Evolutionary conservation across 2,888 invertebrate genomes (phyloP).

Genomic region (Sericinus montela): DNA sequence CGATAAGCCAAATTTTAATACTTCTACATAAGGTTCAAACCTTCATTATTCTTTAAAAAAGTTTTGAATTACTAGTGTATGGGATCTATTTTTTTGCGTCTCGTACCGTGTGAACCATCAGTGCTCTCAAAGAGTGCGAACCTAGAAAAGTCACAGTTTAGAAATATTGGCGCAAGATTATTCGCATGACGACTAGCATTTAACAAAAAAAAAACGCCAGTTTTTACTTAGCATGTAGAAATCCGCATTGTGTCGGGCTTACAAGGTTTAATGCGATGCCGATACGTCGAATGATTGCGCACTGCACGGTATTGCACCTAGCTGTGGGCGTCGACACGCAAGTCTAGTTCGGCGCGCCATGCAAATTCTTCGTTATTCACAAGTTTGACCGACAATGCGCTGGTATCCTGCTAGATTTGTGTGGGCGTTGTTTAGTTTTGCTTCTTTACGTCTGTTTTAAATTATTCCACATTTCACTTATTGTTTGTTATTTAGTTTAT

Average conservation of each 20-base stretch:
- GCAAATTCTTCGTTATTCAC: constrained; percentile 64
- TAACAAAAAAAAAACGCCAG: constrained; percentile 51
- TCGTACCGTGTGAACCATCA: constrained; percentile 3
- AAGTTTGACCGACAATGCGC: constrained; percentile 57
- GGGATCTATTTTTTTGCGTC: no score
- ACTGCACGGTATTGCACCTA: constrained; percentile 44
- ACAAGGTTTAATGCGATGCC: constrained; percentile 66
- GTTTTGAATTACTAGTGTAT: no score
- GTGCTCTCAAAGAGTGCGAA: background rate
- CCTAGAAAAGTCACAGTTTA: constrained; percentile 11
- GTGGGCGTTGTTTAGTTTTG: constrained; percentile 57
- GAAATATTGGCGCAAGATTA: constrained; percentile 43
- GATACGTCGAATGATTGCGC: constrained; percentile 66
- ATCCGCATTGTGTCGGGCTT: constrained; percentile 55
- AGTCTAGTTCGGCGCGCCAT: constrained; percentile 54
- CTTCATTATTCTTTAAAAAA: no score
- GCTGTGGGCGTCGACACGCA: constrained; percentile 71
- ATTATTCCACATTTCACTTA: background rate
- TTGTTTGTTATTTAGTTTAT: no score
- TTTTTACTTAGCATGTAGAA: constrained; percentile 58
- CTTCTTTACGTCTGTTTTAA: background rate
- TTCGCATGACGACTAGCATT: constrained; percentile 55
- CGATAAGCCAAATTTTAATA: no score
- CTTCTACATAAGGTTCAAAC: no score
- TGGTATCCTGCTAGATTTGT: constrained; percentile 71